These are phyloP conservation scores for Cryptocheilus praepositus DNA, from an alignment of 2,888 invertebrate genomes.

Conservation along the genomic window DNA sequence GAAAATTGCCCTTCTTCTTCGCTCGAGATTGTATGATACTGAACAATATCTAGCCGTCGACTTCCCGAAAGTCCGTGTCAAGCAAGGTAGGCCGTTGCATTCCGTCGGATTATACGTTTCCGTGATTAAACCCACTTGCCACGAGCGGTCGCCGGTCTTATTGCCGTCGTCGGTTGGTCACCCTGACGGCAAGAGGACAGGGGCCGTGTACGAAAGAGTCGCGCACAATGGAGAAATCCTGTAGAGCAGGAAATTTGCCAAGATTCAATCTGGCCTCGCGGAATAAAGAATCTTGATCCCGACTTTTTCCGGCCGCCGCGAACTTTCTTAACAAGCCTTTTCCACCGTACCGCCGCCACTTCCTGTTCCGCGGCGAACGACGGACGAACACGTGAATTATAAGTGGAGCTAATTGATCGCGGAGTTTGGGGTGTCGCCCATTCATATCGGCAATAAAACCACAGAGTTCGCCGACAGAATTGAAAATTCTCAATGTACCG, in stretches of 20 bases:
- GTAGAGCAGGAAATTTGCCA: constrained; percentile 23
- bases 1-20: no score
- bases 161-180: constrained; percentile 13
- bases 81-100: constrained; percentile 19
- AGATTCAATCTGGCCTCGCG: constrained; percentile 1
- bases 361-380: constrained; percentile 14
- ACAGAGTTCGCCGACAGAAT: no score
- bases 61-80: no score
- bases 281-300: constrained; percentile 9
- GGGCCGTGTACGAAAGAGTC: constrained; percentile 15
- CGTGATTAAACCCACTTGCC: constrained; percentile 16
- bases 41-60: no score
- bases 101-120: constrained; percentile 27
- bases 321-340: constrained; percentile 26
- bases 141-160: constrained; percentile 24
- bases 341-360: constrained; percentile 21
- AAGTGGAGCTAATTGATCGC: constrained; percentile 11
- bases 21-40: no score
- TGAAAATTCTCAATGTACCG: no score
- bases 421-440: background rate
- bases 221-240: constrained; percentile 33
- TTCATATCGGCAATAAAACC: no score
- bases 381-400: constrained; percentile 21
- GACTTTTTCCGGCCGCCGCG: constrained; percentile 8
- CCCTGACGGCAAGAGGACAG: no score